Conservation (phyloP, 2,113 vertebrate species). For the Okapia johnstoni region DNA sequence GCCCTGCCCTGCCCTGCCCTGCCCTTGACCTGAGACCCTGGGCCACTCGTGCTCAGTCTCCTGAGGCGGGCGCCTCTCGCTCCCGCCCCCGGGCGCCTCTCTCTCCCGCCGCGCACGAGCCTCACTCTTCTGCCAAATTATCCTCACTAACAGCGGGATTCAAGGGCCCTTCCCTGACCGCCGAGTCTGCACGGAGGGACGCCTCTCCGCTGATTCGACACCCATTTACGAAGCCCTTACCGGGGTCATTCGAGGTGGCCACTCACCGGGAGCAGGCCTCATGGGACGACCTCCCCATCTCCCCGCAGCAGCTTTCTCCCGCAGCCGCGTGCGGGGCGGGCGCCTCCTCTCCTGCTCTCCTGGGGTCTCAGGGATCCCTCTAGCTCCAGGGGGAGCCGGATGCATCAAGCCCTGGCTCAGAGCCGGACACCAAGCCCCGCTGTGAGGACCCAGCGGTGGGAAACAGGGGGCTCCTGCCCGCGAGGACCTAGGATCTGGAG, state of each 20-base stretch:
- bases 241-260: neutral
- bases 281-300: neutral
- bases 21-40: neutral
- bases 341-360: neutral
- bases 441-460: neutral
- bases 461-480: neutral
- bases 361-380: neutral
- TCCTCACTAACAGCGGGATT: neutral
- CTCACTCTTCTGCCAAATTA: constrained; percentile 20
- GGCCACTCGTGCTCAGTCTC: neutral
- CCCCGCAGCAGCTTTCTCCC: neutral
- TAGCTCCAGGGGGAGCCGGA: neutral
- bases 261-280: neutral
- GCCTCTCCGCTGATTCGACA: constrained; percentile 1
- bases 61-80: neutral
- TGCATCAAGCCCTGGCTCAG: neutral
- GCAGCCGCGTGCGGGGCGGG: neutral
- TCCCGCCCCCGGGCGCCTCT: neutral
- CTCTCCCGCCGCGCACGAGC: neutral
- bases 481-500: neutral
- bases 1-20: no score
- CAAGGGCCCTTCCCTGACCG: constrained; percentile 35
- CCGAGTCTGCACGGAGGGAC: neutral
- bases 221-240: neutral
- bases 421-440: neutral